These are phyloP conservation scores for Silvanus unidentatus DNA, from an alignment of 2,888 invertebrate species.

Conservation along the genomic window DNA sequence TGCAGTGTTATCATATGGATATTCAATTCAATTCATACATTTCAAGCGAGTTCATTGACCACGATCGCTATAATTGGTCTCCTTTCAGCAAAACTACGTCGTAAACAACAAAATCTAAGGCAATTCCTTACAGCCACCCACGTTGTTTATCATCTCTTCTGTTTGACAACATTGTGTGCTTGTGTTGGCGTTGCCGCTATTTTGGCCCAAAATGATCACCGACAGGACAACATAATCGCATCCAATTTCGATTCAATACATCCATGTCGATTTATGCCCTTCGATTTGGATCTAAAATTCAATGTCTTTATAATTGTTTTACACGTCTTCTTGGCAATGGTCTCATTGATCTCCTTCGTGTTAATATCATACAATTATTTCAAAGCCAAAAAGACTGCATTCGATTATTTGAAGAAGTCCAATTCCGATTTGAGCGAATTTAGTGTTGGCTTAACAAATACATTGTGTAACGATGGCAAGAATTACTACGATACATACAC, in stretches of 20 bases:
- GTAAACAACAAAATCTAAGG: conserved; percentile 38
- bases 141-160: conserved; percentile 49
- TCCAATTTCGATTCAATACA: conserved; percentile 24
- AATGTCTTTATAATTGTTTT: conserved; percentile 50
- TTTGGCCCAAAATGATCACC: conserved; percentile 39
- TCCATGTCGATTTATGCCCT: conserved; percentile 47
- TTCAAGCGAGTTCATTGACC: conserved; percentile 49
- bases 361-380: conserved; percentile 39
- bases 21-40: conserved; percentile 49
- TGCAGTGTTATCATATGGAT: conserved; percentile 49
- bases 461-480: conserved; percentile 29
- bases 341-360: conserved; percentile 46
- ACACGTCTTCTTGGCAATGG: conserved; percentile 48
- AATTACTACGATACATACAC: conserved; percentile 41
- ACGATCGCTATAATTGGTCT: conserved; percentile 49
- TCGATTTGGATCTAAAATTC: conserved; percentile 47
- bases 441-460: conserved; percentile 27
- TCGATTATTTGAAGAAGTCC: conserved; percentile 43
- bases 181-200: conserved; percentile 52
- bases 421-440: conserved; percentile 43
- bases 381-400: conserved; percentile 30
- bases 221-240: conserved; percentile 11
- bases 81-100: conserved; percentile 41
- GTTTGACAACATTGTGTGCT: conserved; percentile 48
- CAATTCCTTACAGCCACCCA: conserved; percentile 44